Conservation (phyloP, 2,113 vertebrate genomes). For the Plecturocebus donacophilus region DNA sequence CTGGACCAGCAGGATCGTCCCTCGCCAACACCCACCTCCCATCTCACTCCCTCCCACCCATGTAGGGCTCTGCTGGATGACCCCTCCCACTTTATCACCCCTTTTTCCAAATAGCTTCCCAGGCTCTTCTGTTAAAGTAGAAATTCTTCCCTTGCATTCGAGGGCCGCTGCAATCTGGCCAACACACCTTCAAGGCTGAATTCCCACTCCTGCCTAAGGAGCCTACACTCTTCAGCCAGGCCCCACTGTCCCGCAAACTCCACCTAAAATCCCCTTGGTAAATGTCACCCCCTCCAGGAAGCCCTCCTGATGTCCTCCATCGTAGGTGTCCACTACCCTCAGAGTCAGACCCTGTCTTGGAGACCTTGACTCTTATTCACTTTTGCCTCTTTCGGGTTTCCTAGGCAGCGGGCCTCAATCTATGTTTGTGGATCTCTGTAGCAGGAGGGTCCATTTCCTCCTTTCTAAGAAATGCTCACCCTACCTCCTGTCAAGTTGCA, state of each 20-base stretch:
- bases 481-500: neutral
- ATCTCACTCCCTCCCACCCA: neutral
- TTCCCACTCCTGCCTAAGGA: neutral
- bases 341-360: neutral
- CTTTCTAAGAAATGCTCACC: neutral
- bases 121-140: neutral
- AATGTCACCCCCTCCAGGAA: neutral
- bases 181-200: neutral
- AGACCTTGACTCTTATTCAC: neutral
- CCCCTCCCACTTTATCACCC: neutral
- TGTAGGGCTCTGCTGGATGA: neutral
- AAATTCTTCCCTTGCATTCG: accelerated
- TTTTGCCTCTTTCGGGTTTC: neutral
- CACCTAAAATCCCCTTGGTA: neutral
- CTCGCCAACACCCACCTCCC: neutral
- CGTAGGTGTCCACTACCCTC: neutral
- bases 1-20: neutral
- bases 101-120: neutral
- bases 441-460: constrained; percentile 6
- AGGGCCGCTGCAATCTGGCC: neutral
- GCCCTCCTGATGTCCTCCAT: neutral
- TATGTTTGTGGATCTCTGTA: accelerated
- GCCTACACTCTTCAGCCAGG: accelerated
- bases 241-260: neutral
- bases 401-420: neutral